Evolutionary conservation across 2,113 vertebrate species (phyloP), one percentile per base, ranked within the genome.

Genomic region (Salvator merianae): DNA sequence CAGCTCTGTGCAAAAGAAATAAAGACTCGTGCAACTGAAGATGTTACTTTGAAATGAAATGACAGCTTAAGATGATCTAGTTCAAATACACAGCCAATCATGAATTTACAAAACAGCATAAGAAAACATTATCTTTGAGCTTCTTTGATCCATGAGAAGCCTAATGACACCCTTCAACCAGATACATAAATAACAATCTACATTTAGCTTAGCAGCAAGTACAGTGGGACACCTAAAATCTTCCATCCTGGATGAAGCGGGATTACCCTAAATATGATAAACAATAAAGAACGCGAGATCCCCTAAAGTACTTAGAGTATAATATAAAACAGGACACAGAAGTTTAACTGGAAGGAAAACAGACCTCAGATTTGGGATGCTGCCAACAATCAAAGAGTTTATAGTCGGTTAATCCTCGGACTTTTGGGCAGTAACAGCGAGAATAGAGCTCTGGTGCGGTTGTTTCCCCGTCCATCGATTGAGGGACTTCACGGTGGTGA

Each of bases 321-420:
- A 9, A 62, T 84, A 24, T 77, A 77, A 77, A 84, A 38, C 3
- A 77, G 47, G 30, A 55, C 5, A 26, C 36, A 59, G 34, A 18
- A 26, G 28, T 78, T 59, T 32, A 71, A 40, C 14, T 38, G 36
- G 36, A 72, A 63, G n/a, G 50, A 72, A 38, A 71, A 40, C 76
- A 84, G 36, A 72, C 22, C 24, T 63, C 6, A 84, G 13, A 28
- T 71, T 16, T 0, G 0, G 65, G 32, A 47, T 1, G 7, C 0
- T 0, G 36, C 73, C 84, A 77, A 84, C 7, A 13, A 53, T 28
- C 36, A 62, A 83, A 85, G 40, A 71, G 73, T 88, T 88, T 89
- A 87, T 16, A 30, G 0, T 0, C 9, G 36, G 47, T 72, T 72
- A 47, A 78, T 78, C 14, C 65, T 38, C 62, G 82, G 88, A 88